phyloP scores from a whole-genome alignment of 2,888 invertebrate species.

The Antheraea assamensis region DNA sequence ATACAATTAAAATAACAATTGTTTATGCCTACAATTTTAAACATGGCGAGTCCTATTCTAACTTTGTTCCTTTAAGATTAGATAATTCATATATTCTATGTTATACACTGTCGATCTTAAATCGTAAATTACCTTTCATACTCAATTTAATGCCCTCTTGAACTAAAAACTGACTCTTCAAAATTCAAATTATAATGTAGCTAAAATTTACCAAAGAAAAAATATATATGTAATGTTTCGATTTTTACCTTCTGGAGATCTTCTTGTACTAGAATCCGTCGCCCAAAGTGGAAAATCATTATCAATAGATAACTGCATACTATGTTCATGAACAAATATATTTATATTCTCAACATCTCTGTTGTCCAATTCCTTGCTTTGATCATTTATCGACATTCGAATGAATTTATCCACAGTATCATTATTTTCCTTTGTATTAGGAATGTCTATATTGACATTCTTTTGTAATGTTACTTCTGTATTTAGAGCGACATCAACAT shows the following conservation, averaged over 20 bases:
- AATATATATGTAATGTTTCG: not conserved
- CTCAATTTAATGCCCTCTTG: not conserved
- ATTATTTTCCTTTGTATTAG: slow-evolving; percentile 20
- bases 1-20: no score
- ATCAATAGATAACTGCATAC: slow-evolving; percentile 39
- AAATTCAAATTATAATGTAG: not conserved
- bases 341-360: slow-evolving; percentile 9
- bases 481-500: slow-evolving; percentile 55
- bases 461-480: slow-evolving; percentile 29
- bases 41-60: not conserved
- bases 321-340: slow-evolving; percentile 58
- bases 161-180: not conserved
- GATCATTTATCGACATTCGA: slow-evolving; percentile 7
- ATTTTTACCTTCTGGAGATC: slow-evolving; percentile 87
- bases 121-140: not conserved
- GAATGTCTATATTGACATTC: slow-evolving; percentile 31
- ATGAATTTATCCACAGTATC: slow-evolving; percentile 11
- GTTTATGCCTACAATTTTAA: not conserved
- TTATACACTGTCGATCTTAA: not conserved
- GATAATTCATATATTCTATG: not conserved
- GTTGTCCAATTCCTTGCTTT: slow-evolving; percentile 1
- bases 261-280: slow-evolving; percentile 85
- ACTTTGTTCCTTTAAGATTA: not conserved
- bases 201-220: no score
- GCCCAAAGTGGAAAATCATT: slow-evolving; percentile 81